A percentile compares a stretch with the other conserved stretches of the same genome.
Evolutionary conservation across 2,797 vertebrate genomes (phyloP).

Genomic region (Clarias platycephalus): DNA sequence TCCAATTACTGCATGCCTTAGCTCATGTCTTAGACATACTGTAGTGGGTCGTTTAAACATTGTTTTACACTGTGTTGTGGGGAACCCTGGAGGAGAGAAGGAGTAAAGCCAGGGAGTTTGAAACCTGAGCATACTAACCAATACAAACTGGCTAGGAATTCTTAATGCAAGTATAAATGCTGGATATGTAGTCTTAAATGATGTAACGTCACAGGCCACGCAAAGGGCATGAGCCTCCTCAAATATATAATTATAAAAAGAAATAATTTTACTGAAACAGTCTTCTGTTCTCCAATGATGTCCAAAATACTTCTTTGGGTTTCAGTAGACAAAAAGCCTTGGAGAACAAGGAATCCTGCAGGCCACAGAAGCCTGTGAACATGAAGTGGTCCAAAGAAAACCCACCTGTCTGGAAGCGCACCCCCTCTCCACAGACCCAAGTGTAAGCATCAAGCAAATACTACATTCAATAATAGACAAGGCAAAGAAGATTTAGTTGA

Average conservation of each 20-base stretch:
- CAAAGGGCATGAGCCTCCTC: background rate
- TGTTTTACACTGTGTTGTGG: background rate
- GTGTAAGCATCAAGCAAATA: background rate
- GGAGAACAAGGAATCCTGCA: background rate
- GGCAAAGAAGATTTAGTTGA: background rate
- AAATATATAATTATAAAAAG: background rate
- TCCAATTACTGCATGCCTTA: constrained; percentile 6
- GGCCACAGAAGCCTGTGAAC: background rate
- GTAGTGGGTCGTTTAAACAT: background rate
- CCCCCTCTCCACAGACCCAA: background rate
- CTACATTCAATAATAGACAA: background rate
- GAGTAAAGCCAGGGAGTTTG: background rate
- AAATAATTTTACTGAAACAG: background rate
- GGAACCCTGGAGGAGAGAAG: background rate
- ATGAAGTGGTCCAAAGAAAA: background rate
- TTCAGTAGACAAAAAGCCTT: background rate
- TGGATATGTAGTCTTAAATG: background rate
- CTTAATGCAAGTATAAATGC: background rate
- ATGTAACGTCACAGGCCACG: background rate
- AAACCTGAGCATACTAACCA: background rate
- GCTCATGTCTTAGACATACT: background rate
- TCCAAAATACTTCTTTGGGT: background rate
- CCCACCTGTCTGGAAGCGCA: background rate
- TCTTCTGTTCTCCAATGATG: background rate
- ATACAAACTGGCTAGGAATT: background rate